These are phyloP conservation scores for Hypercompe scribonia DNA, from an alignment of 2,888 invertebrate species.

Conservation along the genomic window DNA sequence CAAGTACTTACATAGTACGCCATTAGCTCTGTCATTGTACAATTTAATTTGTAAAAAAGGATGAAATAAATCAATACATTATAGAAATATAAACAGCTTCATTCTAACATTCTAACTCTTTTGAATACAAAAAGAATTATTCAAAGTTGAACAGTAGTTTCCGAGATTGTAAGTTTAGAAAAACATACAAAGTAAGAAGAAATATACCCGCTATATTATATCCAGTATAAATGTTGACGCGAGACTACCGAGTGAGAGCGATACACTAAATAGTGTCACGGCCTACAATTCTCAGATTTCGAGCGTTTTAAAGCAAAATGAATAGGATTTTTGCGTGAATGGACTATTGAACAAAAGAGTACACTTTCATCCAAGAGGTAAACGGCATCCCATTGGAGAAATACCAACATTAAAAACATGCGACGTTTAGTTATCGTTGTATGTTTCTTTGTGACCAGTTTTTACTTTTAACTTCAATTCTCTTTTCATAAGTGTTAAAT, in stretches of 20 bases:
- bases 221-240: neutral
- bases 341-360: neutral
- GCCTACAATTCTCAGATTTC: neutral
- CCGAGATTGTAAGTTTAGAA: neutral
- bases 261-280: conserved; percentile 6
- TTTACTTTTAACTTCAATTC: neutral
- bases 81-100: too few relatives aligned
- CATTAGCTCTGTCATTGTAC: too few relatives aligned
- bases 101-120: too few relatives aligned
- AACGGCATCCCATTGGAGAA: neutral
- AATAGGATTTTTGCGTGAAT: neutral
- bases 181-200: neutral
- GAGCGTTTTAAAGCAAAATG: conserved; percentile 1
- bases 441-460: neutral
- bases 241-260: neutral
- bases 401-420: neutral
- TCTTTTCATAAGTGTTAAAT: too few relatives aligned
- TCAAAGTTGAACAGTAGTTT: neutral
- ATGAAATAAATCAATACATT: too few relatives aligned
- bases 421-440: neutral
- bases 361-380: neutral
- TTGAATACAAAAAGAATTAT: neutral
- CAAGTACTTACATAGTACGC: too few relatives aligned
- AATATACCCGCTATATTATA: neutral
- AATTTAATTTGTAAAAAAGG: too few relatives aligned